Evolutionary conservation across 2,888 invertebrate species (phyloP).

Genomic region (Meta bourneti): DNA sequence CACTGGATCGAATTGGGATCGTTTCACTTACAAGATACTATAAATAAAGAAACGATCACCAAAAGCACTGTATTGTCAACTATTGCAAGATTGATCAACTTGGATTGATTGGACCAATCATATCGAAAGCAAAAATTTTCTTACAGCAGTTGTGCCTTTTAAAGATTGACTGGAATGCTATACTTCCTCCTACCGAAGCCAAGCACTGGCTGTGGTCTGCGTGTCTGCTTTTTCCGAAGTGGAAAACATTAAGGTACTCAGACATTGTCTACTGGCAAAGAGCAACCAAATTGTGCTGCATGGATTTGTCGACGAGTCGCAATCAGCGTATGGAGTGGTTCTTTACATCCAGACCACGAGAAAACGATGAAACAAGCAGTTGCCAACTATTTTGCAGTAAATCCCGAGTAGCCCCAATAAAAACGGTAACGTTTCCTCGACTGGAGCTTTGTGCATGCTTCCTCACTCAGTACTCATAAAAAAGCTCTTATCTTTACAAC

Average conservation of each 20-base stretch:
- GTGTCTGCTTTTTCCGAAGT: background rate
- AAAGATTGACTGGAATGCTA: background rate
- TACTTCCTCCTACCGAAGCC: background rate
- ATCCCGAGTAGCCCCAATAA: slow-evolving; percentile 78
- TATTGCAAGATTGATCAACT: background rate
- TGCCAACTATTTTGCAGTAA: slow-evolving; percentile 73
- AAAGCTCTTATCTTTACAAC: background rate
- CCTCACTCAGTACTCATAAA: background rate
- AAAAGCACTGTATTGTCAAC: background rate
- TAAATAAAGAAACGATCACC: background rate
- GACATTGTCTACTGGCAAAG: background rate
- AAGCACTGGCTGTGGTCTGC: background rate
- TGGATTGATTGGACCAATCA: background rate
- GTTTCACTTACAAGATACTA: background rate
- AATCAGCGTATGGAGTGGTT: background rate
- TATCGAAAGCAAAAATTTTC: background rate
- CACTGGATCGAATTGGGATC: background rate
- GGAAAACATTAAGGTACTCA: background rate
- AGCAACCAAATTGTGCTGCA: background rate
- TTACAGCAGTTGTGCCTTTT: background rate
- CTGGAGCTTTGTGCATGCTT: slow-evolving; percentile 77
- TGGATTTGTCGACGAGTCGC: slow-evolving; percentile 28
- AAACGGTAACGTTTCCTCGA: slow-evolving; percentile 77
- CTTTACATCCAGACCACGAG: background rate
- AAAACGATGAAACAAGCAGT: background rate